These are phyloP conservation scores for Acanthiza pusilla DNA, from an alignment of 2,797 vertebrate genomes.

Conservation along the genomic window DNA sequence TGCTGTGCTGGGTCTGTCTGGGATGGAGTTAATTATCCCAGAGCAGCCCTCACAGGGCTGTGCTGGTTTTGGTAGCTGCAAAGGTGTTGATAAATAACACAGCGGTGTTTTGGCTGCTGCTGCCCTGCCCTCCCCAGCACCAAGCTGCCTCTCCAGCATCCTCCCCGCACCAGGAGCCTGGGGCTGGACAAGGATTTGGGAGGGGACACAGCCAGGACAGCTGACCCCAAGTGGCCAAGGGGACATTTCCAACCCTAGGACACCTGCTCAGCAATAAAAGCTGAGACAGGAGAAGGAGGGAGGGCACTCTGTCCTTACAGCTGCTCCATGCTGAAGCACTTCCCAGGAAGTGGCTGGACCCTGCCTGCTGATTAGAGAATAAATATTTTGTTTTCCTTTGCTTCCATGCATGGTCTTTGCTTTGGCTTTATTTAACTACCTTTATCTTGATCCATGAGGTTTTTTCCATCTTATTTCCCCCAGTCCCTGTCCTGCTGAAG, in stretches of 20 bases:
- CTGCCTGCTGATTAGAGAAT: neutral
- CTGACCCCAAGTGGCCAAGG: neutral
- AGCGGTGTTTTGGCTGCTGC: neutral
- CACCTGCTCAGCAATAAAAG: neutral
- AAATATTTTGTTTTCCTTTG: neutral
- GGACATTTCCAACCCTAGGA: neutral
- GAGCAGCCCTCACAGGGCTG: neutral
- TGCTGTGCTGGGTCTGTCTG: neutral
- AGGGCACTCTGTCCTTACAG: neutral
- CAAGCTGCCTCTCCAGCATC: neutral
- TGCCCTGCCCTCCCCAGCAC: neutral
- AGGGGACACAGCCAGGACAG: neutral
- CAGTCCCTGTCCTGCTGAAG: neutral
- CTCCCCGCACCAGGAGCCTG: neutral
- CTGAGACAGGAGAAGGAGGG: neutral
- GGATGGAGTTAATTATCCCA: neutral
- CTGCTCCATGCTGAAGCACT: neutral
- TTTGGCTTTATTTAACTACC: neutral
- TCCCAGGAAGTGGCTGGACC: neutral
- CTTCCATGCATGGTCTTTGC: neutral
- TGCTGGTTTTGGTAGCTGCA: neutral
- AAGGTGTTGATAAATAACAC: neutral
- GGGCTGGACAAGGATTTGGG: neutral
- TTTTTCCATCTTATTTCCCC: neutral
- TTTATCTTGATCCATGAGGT: neutral